Evolutionary conservation across 2,888 invertebrate species (phyloP), one percentile per base, ranked within the genome.

Genomic region (Drosophila greeni): DNA sequence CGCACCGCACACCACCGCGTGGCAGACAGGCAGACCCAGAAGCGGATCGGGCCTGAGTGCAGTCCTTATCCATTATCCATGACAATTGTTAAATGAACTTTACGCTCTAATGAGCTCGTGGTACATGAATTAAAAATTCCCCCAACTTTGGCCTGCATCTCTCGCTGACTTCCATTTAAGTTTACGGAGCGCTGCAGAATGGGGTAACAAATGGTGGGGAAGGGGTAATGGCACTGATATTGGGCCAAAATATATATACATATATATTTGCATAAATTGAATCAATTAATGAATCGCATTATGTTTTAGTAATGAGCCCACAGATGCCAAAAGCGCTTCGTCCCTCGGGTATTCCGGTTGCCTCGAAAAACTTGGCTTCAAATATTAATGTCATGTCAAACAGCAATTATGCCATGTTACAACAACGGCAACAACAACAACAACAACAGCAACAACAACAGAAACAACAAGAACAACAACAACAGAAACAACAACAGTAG

Each of bases 311-410:
- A 75, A 81, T 76, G 81, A 74, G 75, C 54, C 56, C 20, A 53
- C 66, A 59, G 66, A 45, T 62, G 59, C 55, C 60, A 61, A 61
- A 61, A 40, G 48, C 16, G 43, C 24, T 55, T n/a, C 24, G 20
- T 42, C 40, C 49, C 62, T 8, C 6, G 62, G 43, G 60, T 47
- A 16, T 12, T n/a, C 49, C 18, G 1, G 16, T 1, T 31, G 24
- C 48, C 51, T 42, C 29, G 64, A 62, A 66, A 56, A 53, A 61
- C 68, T 69, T 48, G 48, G 56, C 69, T 73, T 84, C 66, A 73
- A 81, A 81, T 81, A 81, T 81, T 81, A 82, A 84, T 81, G 82
- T 79, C 81, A 81, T 81, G 84, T 81, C 81, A 84, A 82, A 82
- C 84, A 73, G 76, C 82, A 81, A 81, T 84, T 81, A 81, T 78